These are phyloP conservation scores for Champsocephalus gunnari DNA, from an alignment of 2,797 vertebrate genomes.

Conservation along the genomic window DNA sequence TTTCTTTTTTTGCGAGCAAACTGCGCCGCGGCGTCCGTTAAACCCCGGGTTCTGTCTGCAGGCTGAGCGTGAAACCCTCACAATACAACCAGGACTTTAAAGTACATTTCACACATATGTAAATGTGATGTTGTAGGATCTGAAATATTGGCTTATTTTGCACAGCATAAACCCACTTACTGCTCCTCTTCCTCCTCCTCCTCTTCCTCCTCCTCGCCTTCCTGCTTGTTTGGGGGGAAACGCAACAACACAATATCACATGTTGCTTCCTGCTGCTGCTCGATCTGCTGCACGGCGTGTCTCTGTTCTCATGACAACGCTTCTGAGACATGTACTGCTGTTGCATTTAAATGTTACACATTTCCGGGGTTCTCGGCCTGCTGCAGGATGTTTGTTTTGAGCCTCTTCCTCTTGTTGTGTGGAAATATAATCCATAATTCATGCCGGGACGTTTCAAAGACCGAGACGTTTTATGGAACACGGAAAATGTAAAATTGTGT, in stretches of 20 bases:
- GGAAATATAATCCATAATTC: not conserved
- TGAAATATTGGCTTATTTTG: not conserved
- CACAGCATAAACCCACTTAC: not conserved
- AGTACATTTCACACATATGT: not conserved
- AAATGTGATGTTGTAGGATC: too few relatives aligned
- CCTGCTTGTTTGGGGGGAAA: not conserved
- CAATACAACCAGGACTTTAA: not conserved
- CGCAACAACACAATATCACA: not conserved
- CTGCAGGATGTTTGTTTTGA: constrained; percentile 1
- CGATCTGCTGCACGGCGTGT: not conserved
- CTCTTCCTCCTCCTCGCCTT: not conserved
- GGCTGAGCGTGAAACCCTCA: not conserved
- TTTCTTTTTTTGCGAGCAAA: not conserved
- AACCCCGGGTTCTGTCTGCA: not conserved
- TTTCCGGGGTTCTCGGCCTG: not conserved
- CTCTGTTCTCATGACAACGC: too few relatives aligned
- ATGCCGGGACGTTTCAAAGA: not conserved
- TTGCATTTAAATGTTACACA: too few relatives aligned
- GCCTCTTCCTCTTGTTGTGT: not conserved
- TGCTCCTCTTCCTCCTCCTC: not conserved
- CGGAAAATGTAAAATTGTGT: not conserved
- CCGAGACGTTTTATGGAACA: not conserved
- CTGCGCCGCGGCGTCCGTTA: not conserved
- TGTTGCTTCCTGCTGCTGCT: not conserved
- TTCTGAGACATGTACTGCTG: too few relatives aligned